These are phyloP conservation scores for Megaustenia siamemsis DNA, from an alignment of 2,888 invertebrate species.

Conservation along the genomic window DNA sequence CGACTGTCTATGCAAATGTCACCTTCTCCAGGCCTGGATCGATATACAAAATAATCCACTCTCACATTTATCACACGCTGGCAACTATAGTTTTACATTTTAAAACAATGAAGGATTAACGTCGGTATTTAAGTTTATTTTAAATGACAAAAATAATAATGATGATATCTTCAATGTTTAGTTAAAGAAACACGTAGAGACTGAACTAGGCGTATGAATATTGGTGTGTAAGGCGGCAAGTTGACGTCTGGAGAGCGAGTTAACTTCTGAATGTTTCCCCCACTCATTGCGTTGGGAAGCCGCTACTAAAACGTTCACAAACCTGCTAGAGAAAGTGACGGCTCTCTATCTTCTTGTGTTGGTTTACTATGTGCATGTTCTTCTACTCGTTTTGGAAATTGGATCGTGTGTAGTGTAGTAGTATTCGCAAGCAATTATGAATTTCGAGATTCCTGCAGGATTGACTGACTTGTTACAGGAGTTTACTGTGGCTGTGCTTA, in stretches of 20 bases:
- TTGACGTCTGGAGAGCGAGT: slow-evolving; percentile 29
- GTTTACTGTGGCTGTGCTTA: slow-evolving; percentile 96
- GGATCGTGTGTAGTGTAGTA: background rate
- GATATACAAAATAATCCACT: slow-evolving; percentile 11
- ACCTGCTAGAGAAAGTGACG: background rate
- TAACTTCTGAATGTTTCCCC: slow-evolving; percentile 38
- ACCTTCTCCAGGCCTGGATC: background rate
- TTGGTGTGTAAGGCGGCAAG: background rate
- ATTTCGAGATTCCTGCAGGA: slow-evolving; percentile 90
- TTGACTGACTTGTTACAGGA: slow-evolving; percentile 95
- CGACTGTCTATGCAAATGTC: background rate
- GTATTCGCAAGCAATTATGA: slow-evolving; percentile 64
- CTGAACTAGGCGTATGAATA: slow-evolving; percentile 3
- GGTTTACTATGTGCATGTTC: slow-evolving; percentile 27
- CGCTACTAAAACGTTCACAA: background rate
- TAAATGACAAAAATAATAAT: background rate
- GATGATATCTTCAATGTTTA: background rate
- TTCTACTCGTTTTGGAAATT: slow-evolving; percentile 19
- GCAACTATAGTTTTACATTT: background rate
- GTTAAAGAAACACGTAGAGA: background rate
- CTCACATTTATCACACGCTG: background rate
- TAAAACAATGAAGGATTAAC: too few relatives aligned
- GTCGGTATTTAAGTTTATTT: too few relatives aligned
- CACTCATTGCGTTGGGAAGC: background rate
- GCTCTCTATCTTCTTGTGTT: background rate